phyloP scores from a whole-genome alignment of 2,888 invertebrate genomes.

The Pammene aurita region DNA sequence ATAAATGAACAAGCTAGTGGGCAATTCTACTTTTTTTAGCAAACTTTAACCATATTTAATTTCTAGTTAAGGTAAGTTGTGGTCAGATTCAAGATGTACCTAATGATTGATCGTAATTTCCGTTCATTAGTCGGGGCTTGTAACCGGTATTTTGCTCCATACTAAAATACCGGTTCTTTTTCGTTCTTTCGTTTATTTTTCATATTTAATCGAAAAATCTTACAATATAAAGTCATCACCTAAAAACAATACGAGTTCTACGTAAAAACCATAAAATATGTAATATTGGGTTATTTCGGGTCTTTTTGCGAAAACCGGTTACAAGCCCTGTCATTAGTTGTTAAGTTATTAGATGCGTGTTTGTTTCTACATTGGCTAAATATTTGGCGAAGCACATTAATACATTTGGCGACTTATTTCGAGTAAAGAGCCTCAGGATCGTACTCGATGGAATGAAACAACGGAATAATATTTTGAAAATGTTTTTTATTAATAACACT shows the following conservation, averaged over 20 bases:
- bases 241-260: too few relatives aligned
- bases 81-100: slow-evolving; percentile 21
- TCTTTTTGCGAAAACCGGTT: too few relatives aligned
- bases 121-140: slow-evolving; percentile 27
- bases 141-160: too few relatives aligned
- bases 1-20: slow-evolving; percentile 33
- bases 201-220: too few relatives aligned
- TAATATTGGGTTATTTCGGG: too few relatives aligned
- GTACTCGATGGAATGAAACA: slow-evolving; percentile 62
- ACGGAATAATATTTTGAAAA: slow-evolving; percentile 81
- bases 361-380: slow-evolving; percentile 2
- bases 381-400: neutral
- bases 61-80: slow-evolving; percentile 19
- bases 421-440: slow-evolving; percentile 44
- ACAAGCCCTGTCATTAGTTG: too few relatives aligned
- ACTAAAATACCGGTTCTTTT: too few relatives aligned
- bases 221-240: too few relatives aligned
- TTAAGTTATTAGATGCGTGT: neutral
- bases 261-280: too few relatives aligned
- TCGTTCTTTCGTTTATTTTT: too few relatives aligned
- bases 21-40: slow-evolving; percentile 18
- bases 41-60: slow-evolving; percentile 13
- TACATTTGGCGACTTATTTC: slow-evolving; percentile 4
- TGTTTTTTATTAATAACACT: slow-evolving; percentile 84
- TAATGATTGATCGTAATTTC: slow-evolving; percentile 19